phyloP scores from a whole-genome alignment of 2,113 vertebrate genomes.

The Helogale parvula region DNA sequence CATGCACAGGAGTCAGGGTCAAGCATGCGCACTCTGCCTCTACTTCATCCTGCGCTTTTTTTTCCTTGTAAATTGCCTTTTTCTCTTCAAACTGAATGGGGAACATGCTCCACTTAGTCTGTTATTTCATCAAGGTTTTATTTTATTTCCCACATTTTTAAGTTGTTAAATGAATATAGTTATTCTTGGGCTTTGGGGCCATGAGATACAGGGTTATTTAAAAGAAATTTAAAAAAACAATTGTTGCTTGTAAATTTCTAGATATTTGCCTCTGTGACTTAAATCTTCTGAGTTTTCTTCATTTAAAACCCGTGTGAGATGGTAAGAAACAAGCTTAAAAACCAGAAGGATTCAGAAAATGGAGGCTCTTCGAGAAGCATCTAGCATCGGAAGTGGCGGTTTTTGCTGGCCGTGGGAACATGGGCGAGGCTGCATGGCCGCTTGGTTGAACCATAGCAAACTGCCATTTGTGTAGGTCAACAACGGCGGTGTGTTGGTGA shows the following conservation, averaged over 20 bases:
- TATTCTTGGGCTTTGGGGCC: background rate
- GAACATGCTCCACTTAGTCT: background rate
- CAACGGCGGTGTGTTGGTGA: background rate
- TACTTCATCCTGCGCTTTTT: background rate
- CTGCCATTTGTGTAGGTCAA: background rate
- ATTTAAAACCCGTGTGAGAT: conserved; percentile 44
- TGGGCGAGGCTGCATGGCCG: background rate
- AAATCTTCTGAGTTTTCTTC: background rate
- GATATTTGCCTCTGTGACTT: conserved; percentile 4
- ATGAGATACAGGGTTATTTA: background rate
- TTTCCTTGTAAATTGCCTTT: background rate
- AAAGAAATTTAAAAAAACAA: background rate
- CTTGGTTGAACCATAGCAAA: background rate
- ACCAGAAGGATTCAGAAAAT: background rate
- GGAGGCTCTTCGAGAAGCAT: background rate
- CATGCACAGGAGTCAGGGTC: fast-evolving
- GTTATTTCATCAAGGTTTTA: background rate
- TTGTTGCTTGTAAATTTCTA: conserved; percentile 24
- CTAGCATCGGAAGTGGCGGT: background rate
- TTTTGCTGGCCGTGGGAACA: background rate
- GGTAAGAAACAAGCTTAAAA: conserved; percentile 17
- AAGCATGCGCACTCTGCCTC: background rate
- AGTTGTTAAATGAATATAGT: background rate
- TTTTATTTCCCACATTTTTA: conserved; percentile 1
- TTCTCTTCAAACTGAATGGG: background rate